Evolutionary conservation across 2,113 vertebrate genomes (phyloP).

Genomic region (Poicephalus gulielmi): DNA sequence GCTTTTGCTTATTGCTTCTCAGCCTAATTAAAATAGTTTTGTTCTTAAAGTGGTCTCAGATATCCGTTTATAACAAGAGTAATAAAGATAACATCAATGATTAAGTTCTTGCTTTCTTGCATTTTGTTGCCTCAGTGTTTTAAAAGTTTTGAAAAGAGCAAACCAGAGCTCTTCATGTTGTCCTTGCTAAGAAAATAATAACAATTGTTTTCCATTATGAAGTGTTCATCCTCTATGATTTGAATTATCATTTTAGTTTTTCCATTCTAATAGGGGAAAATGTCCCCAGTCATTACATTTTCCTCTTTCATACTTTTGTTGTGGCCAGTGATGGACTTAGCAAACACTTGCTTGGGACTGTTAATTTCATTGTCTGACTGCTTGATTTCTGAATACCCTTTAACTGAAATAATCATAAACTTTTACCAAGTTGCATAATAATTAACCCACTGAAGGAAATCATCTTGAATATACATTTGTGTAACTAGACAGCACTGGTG

Average conservation of each 20-base stretch:
- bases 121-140: not conserved
- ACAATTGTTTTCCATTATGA: not conserved
- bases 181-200: not conserved
- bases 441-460: not conserved
- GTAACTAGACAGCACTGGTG: not conserved
- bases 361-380: not conserved
- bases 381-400: not conserved
- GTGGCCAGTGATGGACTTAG: fast-evolving
- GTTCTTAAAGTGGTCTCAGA: too few species aligned
- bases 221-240: not conserved
- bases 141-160: not conserved
- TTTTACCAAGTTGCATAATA: not conserved
- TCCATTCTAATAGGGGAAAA: not conserved
- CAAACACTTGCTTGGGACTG: not conserved
- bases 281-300: not conserved
- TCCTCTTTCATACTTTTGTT: not conserved
- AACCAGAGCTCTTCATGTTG: not conserved
- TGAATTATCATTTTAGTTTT: not conserved
- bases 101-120: not conserved
- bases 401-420: not conserved
- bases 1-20: too few species aligned
- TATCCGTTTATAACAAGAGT: too few species aligned
- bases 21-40: too few species aligned
- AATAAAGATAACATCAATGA: not conserved
- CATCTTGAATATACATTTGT: not conserved